phyloP scores from a whole-genome alignment of 53 echinoderm and acorn worm genomes.

The Arbacia lixula region DNA sequence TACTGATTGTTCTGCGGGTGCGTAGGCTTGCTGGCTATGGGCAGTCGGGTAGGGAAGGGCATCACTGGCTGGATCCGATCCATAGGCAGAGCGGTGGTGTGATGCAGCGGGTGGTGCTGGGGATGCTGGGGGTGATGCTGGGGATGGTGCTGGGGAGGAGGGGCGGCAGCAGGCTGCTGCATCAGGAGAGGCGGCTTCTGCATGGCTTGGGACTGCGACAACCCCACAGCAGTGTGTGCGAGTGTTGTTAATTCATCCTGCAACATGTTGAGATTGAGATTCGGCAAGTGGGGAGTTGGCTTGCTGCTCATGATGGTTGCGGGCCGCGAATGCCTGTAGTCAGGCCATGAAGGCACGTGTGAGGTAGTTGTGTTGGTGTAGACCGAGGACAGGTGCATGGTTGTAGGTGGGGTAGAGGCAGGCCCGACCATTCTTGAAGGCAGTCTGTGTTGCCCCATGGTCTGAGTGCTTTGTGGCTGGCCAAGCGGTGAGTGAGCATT shows the following conservation, averaged over 20 bases:
- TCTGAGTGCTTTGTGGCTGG: conserved; percentile 45
- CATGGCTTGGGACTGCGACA: conserved; percentile 57
- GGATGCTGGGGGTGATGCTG: conserved; percentile 24
- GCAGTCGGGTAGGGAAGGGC: conserved; percentile 54
- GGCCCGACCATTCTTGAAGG: conserved; percentile 34
- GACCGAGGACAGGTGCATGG: conserved; percentile 53
- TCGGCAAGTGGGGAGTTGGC: conserved; percentile 31
- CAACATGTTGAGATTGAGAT: conserved; percentile 43
- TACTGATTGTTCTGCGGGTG: conserved; percentile 37
- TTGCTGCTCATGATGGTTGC: conserved; percentile 42
- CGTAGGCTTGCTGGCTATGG: conserved; percentile 42
- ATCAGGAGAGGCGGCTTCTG: conserved; percentile 43
- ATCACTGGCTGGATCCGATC: conserved; percentile 51
- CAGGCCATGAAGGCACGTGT: conserved; percentile 59
- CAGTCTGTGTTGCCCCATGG: conserved; percentile 42
- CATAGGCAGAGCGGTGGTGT: conserved; percentile 53
- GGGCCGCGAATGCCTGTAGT: conserved; percentile 46
- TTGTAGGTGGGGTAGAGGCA: conserved; percentile 51
- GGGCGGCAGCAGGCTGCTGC: not conserved
- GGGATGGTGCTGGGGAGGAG: conserved; percentile 16
- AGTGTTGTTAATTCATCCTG: conserved; percentile 43
- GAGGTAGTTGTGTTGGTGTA: conserved; percentile 57
- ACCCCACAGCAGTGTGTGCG: conserved; percentile 42
- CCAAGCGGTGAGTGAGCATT: conserved; percentile 13
- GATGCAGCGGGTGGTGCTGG: conserved; percentile 54